A percentile compares a stretch with the other conserved stretches of the same genome.
phyloP scores from a whole-genome alignment of 2,113 vertebrate genomes.

The Candoia aspera region DNA sequence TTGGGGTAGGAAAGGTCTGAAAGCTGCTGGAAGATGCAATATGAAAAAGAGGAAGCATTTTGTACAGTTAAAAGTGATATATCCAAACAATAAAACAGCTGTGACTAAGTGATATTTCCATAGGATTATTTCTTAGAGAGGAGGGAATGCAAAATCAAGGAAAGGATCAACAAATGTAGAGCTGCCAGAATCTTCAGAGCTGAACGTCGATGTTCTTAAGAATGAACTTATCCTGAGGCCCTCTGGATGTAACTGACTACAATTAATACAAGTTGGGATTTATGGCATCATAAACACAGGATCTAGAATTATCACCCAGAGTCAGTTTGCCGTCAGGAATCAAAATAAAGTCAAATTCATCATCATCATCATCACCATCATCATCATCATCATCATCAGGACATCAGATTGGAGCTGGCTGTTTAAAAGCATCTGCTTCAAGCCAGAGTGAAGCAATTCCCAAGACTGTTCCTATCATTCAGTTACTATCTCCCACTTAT shows the following conservation, averaged over 20 bases:
- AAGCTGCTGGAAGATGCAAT: rapidly evolving
- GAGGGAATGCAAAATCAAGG: background rate
- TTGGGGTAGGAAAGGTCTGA: too few species aligned
- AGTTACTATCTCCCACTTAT: background rate
- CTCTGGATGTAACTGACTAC: background rate
- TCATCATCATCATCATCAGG: background rate
- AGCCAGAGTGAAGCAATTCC: background rate
- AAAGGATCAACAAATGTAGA: background rate
- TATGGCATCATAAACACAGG: background rate
- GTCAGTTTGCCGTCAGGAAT: background rate
- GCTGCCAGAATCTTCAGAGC: background rate
- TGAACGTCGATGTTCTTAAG: background rate
- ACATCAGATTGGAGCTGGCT: background rate
- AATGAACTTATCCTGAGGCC: background rate
- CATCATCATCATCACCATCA: too few species aligned
- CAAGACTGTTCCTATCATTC: background rate
- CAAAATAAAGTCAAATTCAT: background rate
- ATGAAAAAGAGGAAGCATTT: background rate
- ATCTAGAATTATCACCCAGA: background rate
- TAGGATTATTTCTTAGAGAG: background rate
- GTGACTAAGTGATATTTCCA: background rate
- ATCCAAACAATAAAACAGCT: background rate
- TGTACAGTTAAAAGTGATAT: background rate
- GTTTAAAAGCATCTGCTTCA: background rate
- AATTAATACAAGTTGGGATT: background rate